Base-by-base conservation (phyloP, 2,888 invertebrate genomes). In the Parnassius glacialis region DNA sequence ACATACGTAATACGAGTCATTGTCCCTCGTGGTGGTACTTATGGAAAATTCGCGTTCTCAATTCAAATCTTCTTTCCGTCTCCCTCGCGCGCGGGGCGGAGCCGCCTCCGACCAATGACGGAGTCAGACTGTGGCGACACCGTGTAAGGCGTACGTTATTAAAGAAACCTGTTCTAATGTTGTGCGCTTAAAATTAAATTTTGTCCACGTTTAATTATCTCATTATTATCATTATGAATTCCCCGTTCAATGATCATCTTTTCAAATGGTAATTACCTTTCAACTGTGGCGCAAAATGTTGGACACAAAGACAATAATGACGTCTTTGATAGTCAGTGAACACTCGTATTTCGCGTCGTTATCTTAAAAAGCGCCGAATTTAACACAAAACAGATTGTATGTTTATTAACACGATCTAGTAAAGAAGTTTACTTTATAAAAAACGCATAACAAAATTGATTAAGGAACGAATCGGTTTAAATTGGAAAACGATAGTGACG, bases 121-220 rank as follows among this genome's bases (percentile, higher is more conserved):
- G 85, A 82, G 83, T 82, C 84, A 78, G 85, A 84, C 83, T 84
- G 84, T 82, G 84, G 90, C 90, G 90, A 90, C 88, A 87, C 87
- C 86, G 89, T 86, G 90, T 85, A 90, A 90, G 91, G 92, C 90
- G 90, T 90, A 87, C 84, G 91, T 89, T 89, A 88, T 90, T 90
- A 90, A 91, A 87, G 85, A 90, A 92, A 92, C 92, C 92, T 87
- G 92, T 92, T 92, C 90, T 92, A 91, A 91, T 91, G 88, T 89
- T 87, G 89, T 83, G 87, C 87, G 88, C 85, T 87, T 91, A 90
- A 90, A 92, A 92, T 92, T 92, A 90, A 92, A 90, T 92, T 92
- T 90, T 87, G 89, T 90, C 85, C 86, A 85, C 87, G 88, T 90
- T 89, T 91, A 91, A 92, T 92, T 91, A 91, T 90, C 90, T 90